Evolutionary conservation across 1,140 invertebrate genomes (phyloP).

Genomic region (Drosophila ficusphila): DNA sequence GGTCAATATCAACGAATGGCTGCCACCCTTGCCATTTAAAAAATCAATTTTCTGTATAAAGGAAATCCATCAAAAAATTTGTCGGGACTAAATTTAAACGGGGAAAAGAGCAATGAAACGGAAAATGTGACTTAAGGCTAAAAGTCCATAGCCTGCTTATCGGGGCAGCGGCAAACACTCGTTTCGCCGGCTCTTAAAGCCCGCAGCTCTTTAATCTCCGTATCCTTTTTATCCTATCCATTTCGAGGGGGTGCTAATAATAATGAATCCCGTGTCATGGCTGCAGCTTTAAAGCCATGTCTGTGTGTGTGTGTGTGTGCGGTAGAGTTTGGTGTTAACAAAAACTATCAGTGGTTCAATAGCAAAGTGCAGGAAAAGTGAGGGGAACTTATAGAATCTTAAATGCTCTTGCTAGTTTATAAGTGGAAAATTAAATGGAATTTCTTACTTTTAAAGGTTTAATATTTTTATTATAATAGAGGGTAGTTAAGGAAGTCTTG

Average conservation of each 20-base stretch:
- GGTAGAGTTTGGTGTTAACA: slow-evolving; percentile 9
- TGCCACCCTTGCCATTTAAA: background rate
- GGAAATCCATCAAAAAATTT: slow-evolving; percentile 37
- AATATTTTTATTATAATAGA: too few relatives aligned
- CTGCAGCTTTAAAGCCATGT: slow-evolving; percentile 30
- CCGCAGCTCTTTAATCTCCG: slow-evolving; percentile 20
- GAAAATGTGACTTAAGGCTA: slow-evolving; percentile 69
- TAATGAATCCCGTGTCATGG: slow-evolving; percentile 24
- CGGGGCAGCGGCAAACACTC: slow-evolving; percentile 53
- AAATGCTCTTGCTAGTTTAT: slow-evolving; percentile 8
- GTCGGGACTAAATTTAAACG: slow-evolving; percentile 69
- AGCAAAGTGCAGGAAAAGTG: background rate
- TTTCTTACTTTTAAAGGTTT: too few relatives aligned
- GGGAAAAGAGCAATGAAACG: slow-evolving; percentile 55
- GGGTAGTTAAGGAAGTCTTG: too few relatives aligned
- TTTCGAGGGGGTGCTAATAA: slow-evolving; percentile 27
- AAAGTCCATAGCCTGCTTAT: slow-evolving; percentile 73
- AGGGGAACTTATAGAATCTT: too few relatives aligned
- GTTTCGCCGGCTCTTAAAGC: slow-evolving; percentile 49
- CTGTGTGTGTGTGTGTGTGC: slow-evolving; percentile 20
- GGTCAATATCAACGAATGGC: slow-evolving; percentile 6
- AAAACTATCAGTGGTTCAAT: slow-evolving; percentile 20
- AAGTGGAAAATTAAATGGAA: too few relatives aligned
- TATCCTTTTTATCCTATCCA: background rate
- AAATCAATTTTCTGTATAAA: slow-evolving; percentile 41